Evolutionary conservation across 2,888 invertebrate genomes (phyloP), one percentile per base, ranked within the genome.

Genomic region (Ariolimax columbianus): DNA sequence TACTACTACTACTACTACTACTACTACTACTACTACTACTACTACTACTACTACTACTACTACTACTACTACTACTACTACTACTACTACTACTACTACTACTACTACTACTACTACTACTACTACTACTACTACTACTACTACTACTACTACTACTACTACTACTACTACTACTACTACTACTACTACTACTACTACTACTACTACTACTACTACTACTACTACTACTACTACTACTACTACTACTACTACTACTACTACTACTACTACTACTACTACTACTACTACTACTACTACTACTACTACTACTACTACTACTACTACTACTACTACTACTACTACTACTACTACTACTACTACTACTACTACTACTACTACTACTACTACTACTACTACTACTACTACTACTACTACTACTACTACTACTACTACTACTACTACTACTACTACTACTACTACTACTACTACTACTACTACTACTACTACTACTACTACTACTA

Each of bases 401-500:
- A 72, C 81, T 77, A 77, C 81, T 66, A 68, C 81, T 81, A 68
- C 81, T 81, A 68, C 81, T 81, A 68, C 81, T 81, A 68, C 81
- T 81, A 68, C 81, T 47, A 81, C 70, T 70, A 72, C 81, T 70
- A 81, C 81, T 72, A 72, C 81, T 70, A 81, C 81, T 70, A 77
- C 83, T 59, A 77, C 83, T 59, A 63, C 83, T 83, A 77, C 83
- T 83, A 63, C 83, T 83, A 77, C 83, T 83, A 38, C 83, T 83
- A 63, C 83, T 75, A 38, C 83, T 59, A 63, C 83, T 77, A 63
- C 83, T 83, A 77, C 83, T 77, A 77, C 83, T 83, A 59, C 78
- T 59, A 78, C 55, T 78, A 59, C 55, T 78, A 78, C 55, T 78
- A 78, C 55, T 59, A 59, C 55, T 78, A 78, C 59, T 59, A 59